Conservation (phyloP, 2,113 vertebrate species). For the Oplegnathus fasciatus region DNA sequence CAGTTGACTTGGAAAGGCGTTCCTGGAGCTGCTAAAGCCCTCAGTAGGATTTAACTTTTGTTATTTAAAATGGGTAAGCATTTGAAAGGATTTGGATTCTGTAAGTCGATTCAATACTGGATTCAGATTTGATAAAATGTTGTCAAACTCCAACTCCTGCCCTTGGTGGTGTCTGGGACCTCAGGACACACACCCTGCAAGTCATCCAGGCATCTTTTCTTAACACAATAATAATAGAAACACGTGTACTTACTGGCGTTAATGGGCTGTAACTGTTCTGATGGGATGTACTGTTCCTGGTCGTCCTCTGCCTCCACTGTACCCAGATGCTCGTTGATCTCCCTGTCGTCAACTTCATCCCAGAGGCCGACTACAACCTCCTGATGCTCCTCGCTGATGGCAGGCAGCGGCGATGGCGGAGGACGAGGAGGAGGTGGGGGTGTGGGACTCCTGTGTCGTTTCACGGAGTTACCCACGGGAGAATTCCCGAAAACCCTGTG, state of each 20-base stretch:
- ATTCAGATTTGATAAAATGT: too few species aligned
- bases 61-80: not conserved
- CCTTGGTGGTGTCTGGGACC: not conserved
- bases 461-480: not conserved
- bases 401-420: not conserved
- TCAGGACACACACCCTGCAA: not conserved
- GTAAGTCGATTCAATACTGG: too few species aligned
- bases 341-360: slow-evolving; percentile 37
- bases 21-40: not conserved
- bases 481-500: slow-evolving; percentile 37
- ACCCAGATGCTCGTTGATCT: slow-evolving; percentile 19
- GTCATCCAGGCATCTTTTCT: not conserved
- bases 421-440: not conserved
- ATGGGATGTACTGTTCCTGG: slow-evolving; percentile 34
- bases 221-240: not conserved
- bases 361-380: slow-evolving; percentile 56
- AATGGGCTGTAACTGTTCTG: slow-evolving; percentile 31
- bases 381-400: slow-evolving; percentile 22
- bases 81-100: not conserved
- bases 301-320: slow-evolving; percentile 48
- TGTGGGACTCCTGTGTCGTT: slow-evolving; percentile 12
- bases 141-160: not conserved
- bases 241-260: slow-evolving; percentile 35
- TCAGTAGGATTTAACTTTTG: not conserved
- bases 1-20: not conserved